phyloP scores from a whole-genome alignment of 2,113 vertebrate genomes.

The Pardalotus punctatus region DNA sequence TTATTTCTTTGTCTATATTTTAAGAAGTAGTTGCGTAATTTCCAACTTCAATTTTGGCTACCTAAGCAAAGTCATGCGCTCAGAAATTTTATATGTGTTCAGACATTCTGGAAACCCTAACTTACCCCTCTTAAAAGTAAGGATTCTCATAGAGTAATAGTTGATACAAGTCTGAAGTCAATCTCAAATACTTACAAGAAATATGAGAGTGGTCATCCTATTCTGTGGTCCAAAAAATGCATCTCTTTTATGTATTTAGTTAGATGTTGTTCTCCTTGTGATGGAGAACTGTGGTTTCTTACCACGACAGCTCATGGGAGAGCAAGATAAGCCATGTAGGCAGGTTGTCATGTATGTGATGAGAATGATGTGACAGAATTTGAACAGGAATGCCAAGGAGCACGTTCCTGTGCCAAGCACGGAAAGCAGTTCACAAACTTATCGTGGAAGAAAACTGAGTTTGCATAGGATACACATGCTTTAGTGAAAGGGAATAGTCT shows the following conservation, averaged over 20 bases:
- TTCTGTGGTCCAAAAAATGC: background rate
- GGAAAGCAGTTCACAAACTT: background rate
- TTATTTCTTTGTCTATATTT: background rate
- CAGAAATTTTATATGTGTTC: background rate
- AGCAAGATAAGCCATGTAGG: background rate
- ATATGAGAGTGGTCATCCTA: background rate
- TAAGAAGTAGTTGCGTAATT: background rate
- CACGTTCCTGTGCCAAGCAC: accelerated
- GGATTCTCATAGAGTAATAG: background rate
- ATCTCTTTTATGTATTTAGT: background rate
- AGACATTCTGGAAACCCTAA: background rate
- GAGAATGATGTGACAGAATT: background rate
- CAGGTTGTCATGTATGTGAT: background rate
- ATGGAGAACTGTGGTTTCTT: background rate
- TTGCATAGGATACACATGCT: background rate
- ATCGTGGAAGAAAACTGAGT: background rate
- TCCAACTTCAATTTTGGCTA: background rate
- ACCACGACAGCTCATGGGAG: background rate
- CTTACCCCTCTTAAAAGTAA: background rate
- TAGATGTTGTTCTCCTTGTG: background rate
- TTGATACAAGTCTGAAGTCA: background rate
- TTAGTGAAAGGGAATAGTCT: background rate
- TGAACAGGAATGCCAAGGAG: background rate
- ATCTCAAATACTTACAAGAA: background rate
- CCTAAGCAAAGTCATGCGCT: background rate